Conservation (phyloP, 1,140 invertebrate species). For the Anadara kagoshimensis region DNA sequence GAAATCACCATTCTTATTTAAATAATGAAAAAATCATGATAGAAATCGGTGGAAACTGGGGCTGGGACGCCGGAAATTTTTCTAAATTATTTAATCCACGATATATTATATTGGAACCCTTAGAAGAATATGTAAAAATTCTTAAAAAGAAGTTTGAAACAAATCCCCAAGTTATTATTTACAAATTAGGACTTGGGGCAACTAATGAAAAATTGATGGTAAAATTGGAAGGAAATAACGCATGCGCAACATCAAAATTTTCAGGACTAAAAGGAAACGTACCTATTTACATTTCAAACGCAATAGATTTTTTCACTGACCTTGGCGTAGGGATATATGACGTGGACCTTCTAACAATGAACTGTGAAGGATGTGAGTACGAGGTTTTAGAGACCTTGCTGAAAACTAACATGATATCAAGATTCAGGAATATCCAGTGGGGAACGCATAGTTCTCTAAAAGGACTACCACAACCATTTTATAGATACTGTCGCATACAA, state of each 20-base stretch:
- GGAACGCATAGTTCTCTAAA: slow-evolving; percentile 21
- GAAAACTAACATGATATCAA: slow-evolving; percentile 14
- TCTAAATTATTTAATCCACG: slow-evolving; percentile 20
- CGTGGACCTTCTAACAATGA: background rate
- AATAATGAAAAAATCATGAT: slow-evolving; percentile 17
- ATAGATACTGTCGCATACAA: slow-evolving; percentile 35
- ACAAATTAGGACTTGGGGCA: slow-evolving; percentile 24
- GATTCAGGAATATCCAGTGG: slow-evolving; percentile 40
- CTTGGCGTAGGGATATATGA: slow-evolving; percentile 5
- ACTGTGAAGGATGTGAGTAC: background rate
- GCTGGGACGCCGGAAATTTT: slow-evolving; percentile 35
- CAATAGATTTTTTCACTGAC: slow-evolving; percentile 21
- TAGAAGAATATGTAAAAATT: slow-evolving; percentile 14
- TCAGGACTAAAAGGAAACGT: slow-evolving; percentile 27
- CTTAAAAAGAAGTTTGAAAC: slow-evolving; percentile 29
- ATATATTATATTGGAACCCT: slow-evolving; percentile 30
- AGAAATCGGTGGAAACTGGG: slow-evolving; percentile 33
- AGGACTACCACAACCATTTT: slow-evolving; percentile 8
- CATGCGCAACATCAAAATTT: slow-evolving; percentile 38
- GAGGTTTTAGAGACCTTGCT: background rate
- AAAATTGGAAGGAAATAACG: slow-evolving; percentile 21
- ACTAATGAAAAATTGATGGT: slow-evolving; percentile 28
- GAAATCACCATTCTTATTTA: slow-evolving; percentile 24
- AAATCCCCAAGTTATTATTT: slow-evolving; percentile 19
- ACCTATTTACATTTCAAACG: slow-evolving; percentile 26